These are phyloP conservation scores for Perca fluviatilis DNA, from an alignment of 2,113 vertebrate genomes.

Conservation along the genomic window DNA sequence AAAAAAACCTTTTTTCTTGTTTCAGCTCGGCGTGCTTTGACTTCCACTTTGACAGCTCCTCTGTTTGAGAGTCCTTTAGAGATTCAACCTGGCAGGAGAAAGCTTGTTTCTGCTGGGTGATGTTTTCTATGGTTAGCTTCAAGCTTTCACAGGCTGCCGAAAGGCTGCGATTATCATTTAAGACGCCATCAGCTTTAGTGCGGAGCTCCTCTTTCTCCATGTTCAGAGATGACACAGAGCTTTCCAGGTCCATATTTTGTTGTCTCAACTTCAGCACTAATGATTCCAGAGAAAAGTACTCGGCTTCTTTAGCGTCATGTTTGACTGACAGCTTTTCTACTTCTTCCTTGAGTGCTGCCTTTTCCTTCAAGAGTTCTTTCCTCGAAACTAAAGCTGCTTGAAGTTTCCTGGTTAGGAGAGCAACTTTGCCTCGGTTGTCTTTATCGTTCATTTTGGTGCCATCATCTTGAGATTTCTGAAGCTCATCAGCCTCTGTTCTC, in stretches of 20 bases:
- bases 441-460: slow-evolving; percentile 53
- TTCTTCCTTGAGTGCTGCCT: slow-evolving; percentile 82
- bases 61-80: slow-evolving; percentile 90
- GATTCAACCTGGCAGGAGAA: slow-evolving; percentile 91
- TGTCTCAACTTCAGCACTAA: slow-evolving; percentile 72
- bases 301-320: slow-evolving; percentile 74
- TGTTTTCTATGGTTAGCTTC: slow-evolving; percentile 90
- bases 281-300: slow-evolving; percentile 66
- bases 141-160: slow-evolving; percentile 90
- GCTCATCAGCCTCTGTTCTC: slow-evolving; percentile 54
- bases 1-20: no score
- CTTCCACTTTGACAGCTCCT: slow-evolving; percentile 91
- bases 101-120: slow-evolving; percentile 91
- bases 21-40: slow-evolving; percentile 89
- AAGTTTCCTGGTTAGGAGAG: slow-evolving; percentile 86
- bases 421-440: slow-evolving; percentile 69
- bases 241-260: slow-evolving; percentile 72
- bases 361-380: slow-evolving; percentile 89
- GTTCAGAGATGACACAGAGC: background rate
- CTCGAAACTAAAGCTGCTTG: slow-evolving; percentile 90
- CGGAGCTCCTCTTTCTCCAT: slow-evolving; percentile 78
- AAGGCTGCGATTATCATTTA: slow-evolving; percentile 87
- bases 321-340: slow-evolving; percentile 72
- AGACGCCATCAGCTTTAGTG: slow-evolving; percentile 79
- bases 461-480: slow-evolving; percentile 73